Evolutionary conservation across 2,888 invertebrate genomes (phyloP), one percentile per base, ranked within the genome.

Genomic region (Galerucella calmariensis): DNA sequence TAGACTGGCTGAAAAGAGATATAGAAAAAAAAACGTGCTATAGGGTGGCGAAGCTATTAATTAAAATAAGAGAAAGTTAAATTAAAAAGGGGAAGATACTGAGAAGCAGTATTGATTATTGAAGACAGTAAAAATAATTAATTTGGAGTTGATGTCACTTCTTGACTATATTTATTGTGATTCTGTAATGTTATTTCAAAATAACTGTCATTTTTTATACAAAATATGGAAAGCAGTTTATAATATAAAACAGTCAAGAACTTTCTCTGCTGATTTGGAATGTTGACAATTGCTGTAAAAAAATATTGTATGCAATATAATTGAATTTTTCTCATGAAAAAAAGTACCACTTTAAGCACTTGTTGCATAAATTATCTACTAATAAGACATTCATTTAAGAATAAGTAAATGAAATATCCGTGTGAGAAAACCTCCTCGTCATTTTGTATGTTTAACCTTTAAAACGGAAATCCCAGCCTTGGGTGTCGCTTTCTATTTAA

Each of bases 401-500:
- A 62, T 35, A 3, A 14, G n/a, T 14, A 62, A 44, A 62, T 41
- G n/a, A 62, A 41, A 14, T 10, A 16, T 62, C 44, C 8, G 10
- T 35, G n/a, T 35, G 3, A 62, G 14, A 41, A 41, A 44, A 62
- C 62, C 14, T 9, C 41, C 14, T n/a, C 61, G 14, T 35, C 14
- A 20, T 59, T 44, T 44, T n/a, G 44, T 35, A 62, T 27, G 9
- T 62, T 14, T 41, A 62, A 62, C 44, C 62, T 62, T n/a, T 27
- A 65, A 46, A 65, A 46, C 44, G 46, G 46, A 65, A 65, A 65
- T 65, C 63, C 46, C 11, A 16, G 63, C 10, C 20, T 16, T 44
- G 14, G 20, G 41, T 69, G 69, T 69, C 69, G 46, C 69, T 61
- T 61, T 61, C 69, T 62, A 69, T 69, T 69, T 61, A 69, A 69